Evolutionary conservation across 1,140 invertebrate genomes (phyloP).

Genomic region (Drosophila yakuba): DNA sequence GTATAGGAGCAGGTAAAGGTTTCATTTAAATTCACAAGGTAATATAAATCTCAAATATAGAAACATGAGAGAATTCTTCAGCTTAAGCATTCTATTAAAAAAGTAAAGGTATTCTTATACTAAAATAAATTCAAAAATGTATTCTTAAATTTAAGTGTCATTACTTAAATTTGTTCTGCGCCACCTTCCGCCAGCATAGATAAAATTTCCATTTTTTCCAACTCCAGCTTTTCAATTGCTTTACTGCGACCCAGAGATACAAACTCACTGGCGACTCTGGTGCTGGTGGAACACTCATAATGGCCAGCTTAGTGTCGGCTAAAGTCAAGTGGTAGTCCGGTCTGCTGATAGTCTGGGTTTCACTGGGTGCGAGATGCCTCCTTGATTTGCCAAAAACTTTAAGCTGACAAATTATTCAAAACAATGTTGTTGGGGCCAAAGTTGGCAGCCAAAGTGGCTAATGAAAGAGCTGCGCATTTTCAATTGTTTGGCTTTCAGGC

Average conservation of each 20-base stretch:
- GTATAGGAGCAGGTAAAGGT: no score
- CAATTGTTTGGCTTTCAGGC: constrained; percentile 47
- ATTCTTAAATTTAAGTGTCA: no score
- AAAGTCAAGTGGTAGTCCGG: constrained; percentile 14
- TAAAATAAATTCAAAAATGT: no score
- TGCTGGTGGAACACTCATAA: constrained; percentile 35
- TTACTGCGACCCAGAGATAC: constrained; percentile 11
- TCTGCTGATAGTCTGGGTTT: constrained; percentile 6
- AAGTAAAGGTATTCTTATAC: no score
- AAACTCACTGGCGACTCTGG: constrained; percentile 21
- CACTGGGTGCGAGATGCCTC: constrained; percentile 18
- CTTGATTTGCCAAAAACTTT: constrained; percentile 26
- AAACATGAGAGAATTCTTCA: no score
- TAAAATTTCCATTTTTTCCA: neutral
- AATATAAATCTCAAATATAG: no score
- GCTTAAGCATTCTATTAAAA: no score
- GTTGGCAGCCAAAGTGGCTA: constrained; percentile 63
- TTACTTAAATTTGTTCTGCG: neutral
- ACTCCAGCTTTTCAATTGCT: neutral
- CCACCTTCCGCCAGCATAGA: neutral
- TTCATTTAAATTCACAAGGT: no score
- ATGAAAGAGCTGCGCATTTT: constrained; percentile 57
- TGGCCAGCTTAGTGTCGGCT: constrained; percentile 62
- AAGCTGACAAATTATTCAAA: constrained; percentile 74
- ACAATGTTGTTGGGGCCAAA: constrained; percentile 68